phyloP scores from a whole-genome alignment of 1,140 invertebrate genomes.

The Drosophila punjabiensis region DNA sequence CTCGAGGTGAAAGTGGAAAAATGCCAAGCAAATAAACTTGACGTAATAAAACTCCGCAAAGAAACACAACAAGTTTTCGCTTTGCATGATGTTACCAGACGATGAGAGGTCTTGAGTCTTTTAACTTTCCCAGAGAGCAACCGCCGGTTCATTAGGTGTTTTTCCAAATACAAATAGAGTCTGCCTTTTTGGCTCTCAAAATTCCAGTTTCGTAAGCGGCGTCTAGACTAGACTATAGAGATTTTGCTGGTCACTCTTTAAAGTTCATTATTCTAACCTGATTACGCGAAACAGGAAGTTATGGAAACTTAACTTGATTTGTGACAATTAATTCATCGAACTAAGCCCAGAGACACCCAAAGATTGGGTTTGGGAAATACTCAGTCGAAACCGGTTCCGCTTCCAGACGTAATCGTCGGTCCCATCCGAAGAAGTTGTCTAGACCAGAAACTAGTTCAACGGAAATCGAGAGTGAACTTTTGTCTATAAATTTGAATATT shows the following conservation, averaged over 20 bases:
- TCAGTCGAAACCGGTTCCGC: constrained; percentile 52
- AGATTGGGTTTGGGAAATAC: constrained; percentile 39
- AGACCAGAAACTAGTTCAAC: constrained; percentile 42
- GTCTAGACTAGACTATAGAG: constrained; percentile 28
- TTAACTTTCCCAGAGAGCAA: constrained; percentile 61
- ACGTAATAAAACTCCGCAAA: constrained; percentile 65
- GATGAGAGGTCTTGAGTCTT: constrained; percentile 18
- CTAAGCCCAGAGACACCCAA: constrained; percentile 20
- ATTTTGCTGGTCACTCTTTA: constrained; percentile 3
- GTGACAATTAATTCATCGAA: constrained; percentile 57
- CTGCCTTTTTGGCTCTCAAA: constrained; percentile 4
- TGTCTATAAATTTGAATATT: constrained; percentile 36
- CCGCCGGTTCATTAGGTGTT: constrained; percentile 34
- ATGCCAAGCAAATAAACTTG: constrained; percentile 68
- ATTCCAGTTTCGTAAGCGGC: constrained; percentile 42
- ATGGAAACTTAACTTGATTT: constrained; percentile 61
- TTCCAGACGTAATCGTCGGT: constrained; percentile 59
- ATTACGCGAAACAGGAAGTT: constrained; percentile 45
- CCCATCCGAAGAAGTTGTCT: constrained; percentile 38
- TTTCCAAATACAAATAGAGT: constrained; percentile 3
- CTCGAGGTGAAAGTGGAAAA: constrained; percentile 72
- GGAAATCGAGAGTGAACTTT: constrained; percentile 66
- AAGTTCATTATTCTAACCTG: constrained; percentile 36
- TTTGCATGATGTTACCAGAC: constrained; percentile 31
- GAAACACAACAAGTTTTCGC: constrained; percentile 57